Conservation (phyloP, 2,797 vertebrate genomes). For the Chanos chanos region DNA sequence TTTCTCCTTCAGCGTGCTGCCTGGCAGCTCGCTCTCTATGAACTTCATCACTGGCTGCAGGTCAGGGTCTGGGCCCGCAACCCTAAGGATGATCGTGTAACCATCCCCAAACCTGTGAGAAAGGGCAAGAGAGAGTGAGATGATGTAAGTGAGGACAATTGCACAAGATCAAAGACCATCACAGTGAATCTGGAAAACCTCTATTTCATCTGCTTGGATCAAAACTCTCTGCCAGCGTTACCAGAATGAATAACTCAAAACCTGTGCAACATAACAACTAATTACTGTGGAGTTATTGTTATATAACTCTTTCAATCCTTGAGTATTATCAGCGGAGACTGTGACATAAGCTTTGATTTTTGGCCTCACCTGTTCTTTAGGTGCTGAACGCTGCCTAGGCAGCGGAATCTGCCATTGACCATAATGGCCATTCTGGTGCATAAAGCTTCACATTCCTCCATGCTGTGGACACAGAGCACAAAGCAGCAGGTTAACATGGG, state of each 20-base stretch:
- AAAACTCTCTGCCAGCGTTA: no score
- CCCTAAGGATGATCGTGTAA: conserved; percentile 93
- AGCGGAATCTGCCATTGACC: conserved; percentile 94
- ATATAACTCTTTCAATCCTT: no score
- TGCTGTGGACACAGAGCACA: conserved; percentile 63
- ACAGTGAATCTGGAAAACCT: no score
- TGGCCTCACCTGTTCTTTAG: conserved; percentile 87
- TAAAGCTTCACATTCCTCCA: conserved; percentile 97
- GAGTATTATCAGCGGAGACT: no score
- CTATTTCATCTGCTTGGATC: no score
- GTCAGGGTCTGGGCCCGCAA: conserved; percentile 84
- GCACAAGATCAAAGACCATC: neutral
- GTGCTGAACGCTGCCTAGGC: conserved; percentile 96
- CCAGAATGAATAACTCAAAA: no score
- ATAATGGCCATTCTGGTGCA: conserved; percentile 98
- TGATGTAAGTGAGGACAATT: neutral
- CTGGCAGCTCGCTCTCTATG: conserved; percentile 86
- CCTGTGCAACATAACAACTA: no score
- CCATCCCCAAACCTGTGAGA: conserved; percentile 89
- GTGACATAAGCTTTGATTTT: no score
- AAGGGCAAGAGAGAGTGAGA: neutral
- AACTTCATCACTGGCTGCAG: conserved; percentile 90
- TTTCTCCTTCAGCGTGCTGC: conserved; percentile 89
- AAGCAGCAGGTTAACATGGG: neutral
- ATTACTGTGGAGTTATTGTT: no score